These are phyloP conservation scores for Grantiella picta DNA, from an alignment of 2,113 vertebrate species.

Conservation along the genomic window DNA sequence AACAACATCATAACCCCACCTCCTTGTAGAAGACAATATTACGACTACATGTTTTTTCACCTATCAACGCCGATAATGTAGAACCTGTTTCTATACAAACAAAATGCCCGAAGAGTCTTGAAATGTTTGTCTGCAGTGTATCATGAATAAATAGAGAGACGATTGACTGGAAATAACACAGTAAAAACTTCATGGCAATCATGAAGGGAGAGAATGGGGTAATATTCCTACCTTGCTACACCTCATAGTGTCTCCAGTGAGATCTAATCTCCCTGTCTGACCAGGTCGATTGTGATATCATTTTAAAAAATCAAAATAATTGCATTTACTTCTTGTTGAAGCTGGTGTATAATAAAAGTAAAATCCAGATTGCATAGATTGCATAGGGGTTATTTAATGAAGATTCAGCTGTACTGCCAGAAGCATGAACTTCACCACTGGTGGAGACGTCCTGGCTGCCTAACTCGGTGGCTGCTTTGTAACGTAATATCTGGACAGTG, in stretches of 20 bases:
- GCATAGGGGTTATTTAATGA: neutral
- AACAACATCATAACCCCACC: neutral
- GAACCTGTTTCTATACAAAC: neutral
- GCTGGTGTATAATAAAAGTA: neutral
- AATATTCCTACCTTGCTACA: neutral
- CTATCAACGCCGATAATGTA: neutral
- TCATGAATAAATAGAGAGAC: neutral
- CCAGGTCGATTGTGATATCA: neutral
- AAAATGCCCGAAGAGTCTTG: neutral
- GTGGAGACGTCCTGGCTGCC: neutral
- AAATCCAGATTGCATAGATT: neutral
- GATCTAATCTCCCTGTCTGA: neutral
- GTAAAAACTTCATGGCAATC: neutral
- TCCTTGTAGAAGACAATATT: neutral
- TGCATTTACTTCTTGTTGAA: neutral
- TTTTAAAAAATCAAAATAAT: neutral
- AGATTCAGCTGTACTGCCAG: neutral
- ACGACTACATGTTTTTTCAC: neutral
- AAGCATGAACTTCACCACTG: neutral
- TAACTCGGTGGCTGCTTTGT: neutral
- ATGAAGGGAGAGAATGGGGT: neutral
- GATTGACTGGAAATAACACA: neutral
- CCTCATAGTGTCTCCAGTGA: neutral
- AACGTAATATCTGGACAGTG: neutral
- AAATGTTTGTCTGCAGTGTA: neutral